Evolutionary conservation across 2,888 invertebrate species (phyloP).

Genomic region (Trachelus troglodyta): DNA sequence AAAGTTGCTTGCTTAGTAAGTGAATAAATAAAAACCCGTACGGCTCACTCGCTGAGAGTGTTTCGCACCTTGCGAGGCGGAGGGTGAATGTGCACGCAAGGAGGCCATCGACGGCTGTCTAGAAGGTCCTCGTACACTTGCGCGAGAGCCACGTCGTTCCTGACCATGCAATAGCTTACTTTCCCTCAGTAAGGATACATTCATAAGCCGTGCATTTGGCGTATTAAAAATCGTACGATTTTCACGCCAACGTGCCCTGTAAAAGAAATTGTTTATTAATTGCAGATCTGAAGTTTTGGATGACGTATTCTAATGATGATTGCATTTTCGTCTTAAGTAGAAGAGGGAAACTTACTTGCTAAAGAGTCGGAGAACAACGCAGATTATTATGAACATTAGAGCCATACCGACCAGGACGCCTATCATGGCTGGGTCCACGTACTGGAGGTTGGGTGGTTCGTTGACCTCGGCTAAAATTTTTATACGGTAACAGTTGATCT

Average conservation of each 20-base stretch:
- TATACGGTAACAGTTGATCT: neutral
- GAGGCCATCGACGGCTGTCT: constrained; percentile 89
- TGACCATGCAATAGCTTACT: constrained; percentile 82
- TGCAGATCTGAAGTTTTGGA: neutral
- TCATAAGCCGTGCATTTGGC: constrained; percentile 93
- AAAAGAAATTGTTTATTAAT: neutral
- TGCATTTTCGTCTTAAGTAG: neutral
- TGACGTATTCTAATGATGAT: neutral
- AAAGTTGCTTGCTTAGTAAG: constrained; percentile 65
- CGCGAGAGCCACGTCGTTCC: constrained; percentile 83
- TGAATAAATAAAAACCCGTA: constrained; percentile 65
- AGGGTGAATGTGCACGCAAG: constrained; percentile 82
- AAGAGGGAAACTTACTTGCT: constrained; percentile 79
- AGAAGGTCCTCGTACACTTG: constrained; percentile 83
- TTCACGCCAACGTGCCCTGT: constrained; percentile 90
- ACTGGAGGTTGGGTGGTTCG: constrained; percentile 73
- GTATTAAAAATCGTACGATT: constrained; percentile 95
- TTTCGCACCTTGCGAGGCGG: constrained; percentile 74
- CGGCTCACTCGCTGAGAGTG: constrained; percentile 64
- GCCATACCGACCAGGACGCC: constrained; percentile 90
- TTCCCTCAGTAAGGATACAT: constrained; percentile 85
- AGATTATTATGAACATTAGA: constrained; percentile 93
- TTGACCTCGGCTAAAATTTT: constrained; percentile 68
- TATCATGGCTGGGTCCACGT: constrained; percentile 91
- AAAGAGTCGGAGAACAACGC: constrained; percentile 90